Evolutionary conservation across 2,113 vertebrate species (phyloP).

Genomic region (Syrmaticus mikado): DNA sequence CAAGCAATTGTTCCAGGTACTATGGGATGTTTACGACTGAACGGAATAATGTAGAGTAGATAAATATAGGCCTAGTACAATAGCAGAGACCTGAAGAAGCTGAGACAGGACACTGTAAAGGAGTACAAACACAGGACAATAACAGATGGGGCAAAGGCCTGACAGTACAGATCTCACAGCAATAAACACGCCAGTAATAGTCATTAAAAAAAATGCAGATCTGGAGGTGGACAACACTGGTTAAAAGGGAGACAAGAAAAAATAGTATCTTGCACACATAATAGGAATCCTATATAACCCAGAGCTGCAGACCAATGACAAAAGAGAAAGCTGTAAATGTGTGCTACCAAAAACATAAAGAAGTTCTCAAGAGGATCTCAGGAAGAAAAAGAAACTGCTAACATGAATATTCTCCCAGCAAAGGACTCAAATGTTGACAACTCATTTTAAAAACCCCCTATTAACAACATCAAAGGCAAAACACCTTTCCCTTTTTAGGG

Average conservation of each 20-base stretch:
- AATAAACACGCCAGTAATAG: neutral
- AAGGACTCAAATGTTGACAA: neutral
- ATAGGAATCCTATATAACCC: neutral
- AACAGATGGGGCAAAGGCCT: neutral
- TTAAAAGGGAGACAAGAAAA: neutral
- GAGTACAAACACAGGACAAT: neutral
- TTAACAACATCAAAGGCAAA: neutral
- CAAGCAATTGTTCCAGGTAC: neutral
- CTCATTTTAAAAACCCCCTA: neutral
- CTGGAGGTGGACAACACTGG: neutral
- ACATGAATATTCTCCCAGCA: neutral
- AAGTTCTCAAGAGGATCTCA: neutral
- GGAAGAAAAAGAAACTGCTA: neutral
- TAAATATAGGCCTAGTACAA: neutral
- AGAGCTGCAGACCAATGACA: neutral
- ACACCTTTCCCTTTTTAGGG: neutral
- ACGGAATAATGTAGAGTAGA: neutral
- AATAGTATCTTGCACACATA: neutral
- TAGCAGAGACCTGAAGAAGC: neutral
- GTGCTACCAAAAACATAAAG: neutral
- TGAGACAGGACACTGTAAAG: neutral
- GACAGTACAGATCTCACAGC: neutral
- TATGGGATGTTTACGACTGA: neutral
- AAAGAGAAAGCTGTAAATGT: neutral
- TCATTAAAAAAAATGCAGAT: neutral